These are phyloP conservation scores for Lacerta viridis DNA, from an alignment of 2,797 vertebrate genomes.

Conservation along the genomic window DNA sequence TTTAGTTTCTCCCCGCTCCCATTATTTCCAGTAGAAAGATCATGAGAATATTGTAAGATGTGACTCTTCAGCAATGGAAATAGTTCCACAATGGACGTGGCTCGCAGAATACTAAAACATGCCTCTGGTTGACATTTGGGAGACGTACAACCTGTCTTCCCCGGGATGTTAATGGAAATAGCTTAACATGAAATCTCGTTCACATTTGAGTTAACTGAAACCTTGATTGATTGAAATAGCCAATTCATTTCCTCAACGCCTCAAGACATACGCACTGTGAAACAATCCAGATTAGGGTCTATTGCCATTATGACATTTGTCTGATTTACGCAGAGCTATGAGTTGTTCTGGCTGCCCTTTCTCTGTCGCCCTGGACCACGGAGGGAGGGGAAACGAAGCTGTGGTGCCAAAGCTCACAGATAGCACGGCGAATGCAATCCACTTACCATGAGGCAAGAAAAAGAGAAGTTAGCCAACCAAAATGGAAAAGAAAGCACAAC, in stretches of 20 bases:
- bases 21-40: slow-evolving; percentile 74
- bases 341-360: slow-evolving; percentile 69
- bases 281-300: slow-evolving; percentile 68
- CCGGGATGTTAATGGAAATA: slow-evolving; percentile 38
- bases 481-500: slow-evolving; percentile 67
- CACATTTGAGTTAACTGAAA: slow-evolving; percentile 62
- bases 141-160: slow-evolving; percentile 41
- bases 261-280: slow-evolving; percentile 62
- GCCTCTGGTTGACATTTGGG: slow-evolving; percentile 51
- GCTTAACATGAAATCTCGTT: slow-evolving; percentile 57
- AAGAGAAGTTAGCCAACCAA: slow-evolving; percentile 65
- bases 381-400: slow-evolving; percentile 62
- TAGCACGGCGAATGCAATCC: slow-evolving; percentile 63
- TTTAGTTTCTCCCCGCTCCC: slow-evolving; percentile 63
- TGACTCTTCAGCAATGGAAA: slow-evolving; percentile 62
- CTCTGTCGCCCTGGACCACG: slow-evolving; percentile 57
- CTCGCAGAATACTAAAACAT: slow-evolving; percentile 55
- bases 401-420: slow-evolving; percentile 50
- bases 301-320: slow-evolving; percentile 68
- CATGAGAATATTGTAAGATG: slow-evolving; percentile 69
- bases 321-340: slow-evolving; percentile 68
- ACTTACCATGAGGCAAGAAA: slow-evolving; percentile 53
- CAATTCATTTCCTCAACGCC: slow-evolving; percentile 56
- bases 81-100: slow-evolving; percentile 52
- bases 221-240: slow-evolving; percentile 56